Base-by-base conservation (phyloP, 1,140 invertebrate genomes). In the Callitettix versicolor region DNA sequence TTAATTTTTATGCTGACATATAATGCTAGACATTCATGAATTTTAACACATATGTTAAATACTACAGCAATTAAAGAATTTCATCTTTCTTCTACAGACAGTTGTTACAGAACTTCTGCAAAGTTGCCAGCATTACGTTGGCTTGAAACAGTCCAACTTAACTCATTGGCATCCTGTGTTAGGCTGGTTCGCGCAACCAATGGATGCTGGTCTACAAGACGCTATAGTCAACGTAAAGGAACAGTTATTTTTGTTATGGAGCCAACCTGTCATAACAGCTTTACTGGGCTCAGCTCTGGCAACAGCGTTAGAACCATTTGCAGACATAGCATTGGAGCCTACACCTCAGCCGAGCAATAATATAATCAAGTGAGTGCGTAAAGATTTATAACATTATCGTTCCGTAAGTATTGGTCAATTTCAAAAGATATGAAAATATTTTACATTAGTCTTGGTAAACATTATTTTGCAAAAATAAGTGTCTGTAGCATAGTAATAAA, bases 121-220 rank as follows among this genome's bases (percentile, higher is more conserved):
- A 68, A 85, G 80, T 47, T 92, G 89, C 68, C 85, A 88, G 60
- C 81, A 85, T 62, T 91, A 91, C 65, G 88, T 92, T 7, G 80
- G 84, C 4, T 82, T 78, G 50, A 93, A 93, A 69, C 84, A 88
- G 64, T 88, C 88, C 17, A 90, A 88, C 67, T 76, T 95, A 26
- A 94, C 90, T 36, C 91, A 96, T 68, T 98, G 94, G 93, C 94
- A 99, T 75, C 93, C 95, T 15, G 81, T 98, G 24, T 74, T 99
- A 6, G 95, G 95, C n/a, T 98, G 94, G 92, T 93, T 95, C 72
- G 85, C 88, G 9, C 90, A 95, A 62, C 79, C 81, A 9, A 81
- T 89, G 42, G 90, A 95, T 67, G 72, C 75, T 6, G 83, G 82
- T n/a, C 76, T 93, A 30, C 86, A 91, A 63, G 88, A 88, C 53